Base-by-base conservation (phyloP, 2,113 vertebrate species). In the Nannospalax galili region DNA sequence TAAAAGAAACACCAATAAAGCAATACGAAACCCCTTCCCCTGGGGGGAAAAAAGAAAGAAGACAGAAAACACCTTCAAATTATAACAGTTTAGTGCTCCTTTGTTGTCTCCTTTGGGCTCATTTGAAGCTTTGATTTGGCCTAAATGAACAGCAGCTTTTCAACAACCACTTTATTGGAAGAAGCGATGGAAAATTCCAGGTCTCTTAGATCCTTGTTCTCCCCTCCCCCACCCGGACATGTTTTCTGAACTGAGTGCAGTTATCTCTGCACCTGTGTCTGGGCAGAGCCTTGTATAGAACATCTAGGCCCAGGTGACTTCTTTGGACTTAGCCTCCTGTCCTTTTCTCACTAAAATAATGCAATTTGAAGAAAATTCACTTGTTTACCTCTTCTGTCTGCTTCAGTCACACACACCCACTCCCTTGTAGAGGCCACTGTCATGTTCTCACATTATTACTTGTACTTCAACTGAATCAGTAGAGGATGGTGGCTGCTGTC, bases 141-240 rank as follows among this genome's bases (percentile, higher is more conserved):
- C 84, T 37, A 74, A 69, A 84, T 20, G 84, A 78, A 70, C 45
- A 87, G 72, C 14, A 78, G 45, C 64, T 92, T 94, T 93, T 93
- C 88, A 91, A 79, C 7, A 28, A 90, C 1, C n/a, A 37, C 42
- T 64, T 52, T 52, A 52, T 11, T 52, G 65, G 87, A 87, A 94
- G 73, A 77, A 90, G 73, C 42, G 15, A 56, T 52, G 85, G 94
- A 95, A 97, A 95, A 91, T 92, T 95, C 85, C 86, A 91, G 85
- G 91, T 70, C 37, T 93, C 30, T 67, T 32, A 65, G 81, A 84
- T 35, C 93, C 79, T 91, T 91, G 92, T 16, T 32, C 22, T 37
- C 42, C 17, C 77, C 45, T 40, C 35, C 28, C 84, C 65, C 84
- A 24, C 84, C 65, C 84, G 60, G 70, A 58, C 65, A 75, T 5